Conservation (phyloP, 1,140 invertebrate species). For the Drosophila funebris region DNA sequence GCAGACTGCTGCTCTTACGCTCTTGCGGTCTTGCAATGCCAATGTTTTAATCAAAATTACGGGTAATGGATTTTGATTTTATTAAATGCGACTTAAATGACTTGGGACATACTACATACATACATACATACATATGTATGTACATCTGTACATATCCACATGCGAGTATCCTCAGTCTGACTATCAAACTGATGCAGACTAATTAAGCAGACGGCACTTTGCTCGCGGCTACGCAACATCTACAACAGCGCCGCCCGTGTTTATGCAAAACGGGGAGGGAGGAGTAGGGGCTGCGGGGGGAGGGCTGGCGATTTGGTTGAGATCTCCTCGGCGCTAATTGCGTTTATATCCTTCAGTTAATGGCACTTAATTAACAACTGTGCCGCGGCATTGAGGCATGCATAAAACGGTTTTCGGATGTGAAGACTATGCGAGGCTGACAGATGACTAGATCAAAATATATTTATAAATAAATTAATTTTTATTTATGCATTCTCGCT, state of each 20-base stretch:
- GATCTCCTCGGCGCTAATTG: conserved; percentile 78
- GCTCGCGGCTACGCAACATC: conserved; percentile 72
- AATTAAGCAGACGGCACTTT: conserved; percentile 78
- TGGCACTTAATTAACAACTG: conserved; percentile 82
- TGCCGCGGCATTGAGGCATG: conserved; percentile 68
- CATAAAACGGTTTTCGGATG: conserved; percentile 47
- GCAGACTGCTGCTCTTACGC: conserved; percentile 34
- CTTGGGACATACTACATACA: conserved; percentile 44
- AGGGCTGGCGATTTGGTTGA: conserved; percentile 69
- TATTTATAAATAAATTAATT: conserved; percentile 18
- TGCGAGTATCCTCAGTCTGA: background rate
- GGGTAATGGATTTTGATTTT: conserved; percentile 82
- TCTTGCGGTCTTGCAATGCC: conserved; percentile 31
- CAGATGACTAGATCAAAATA: conserved; percentile 40
- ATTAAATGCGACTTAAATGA: conserved; percentile 82
- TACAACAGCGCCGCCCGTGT: conserved; percentile 69
- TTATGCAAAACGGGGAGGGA: conserved; percentile 2
- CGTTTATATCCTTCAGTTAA: conserved; percentile 83
- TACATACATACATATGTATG: background rate
- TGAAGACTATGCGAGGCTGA: conserved; percentile 16
- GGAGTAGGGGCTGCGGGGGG: background rate
- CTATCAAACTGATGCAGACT: conserved; percentile 56
- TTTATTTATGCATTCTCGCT: background rate
- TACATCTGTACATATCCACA: background rate
- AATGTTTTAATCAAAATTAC: conserved; percentile 82